These are phyloP conservation scores for Meriones psammophilus DNA, from an alignment of 2,797 vertebrate genomes.

Conservation along the genomic window DNA sequence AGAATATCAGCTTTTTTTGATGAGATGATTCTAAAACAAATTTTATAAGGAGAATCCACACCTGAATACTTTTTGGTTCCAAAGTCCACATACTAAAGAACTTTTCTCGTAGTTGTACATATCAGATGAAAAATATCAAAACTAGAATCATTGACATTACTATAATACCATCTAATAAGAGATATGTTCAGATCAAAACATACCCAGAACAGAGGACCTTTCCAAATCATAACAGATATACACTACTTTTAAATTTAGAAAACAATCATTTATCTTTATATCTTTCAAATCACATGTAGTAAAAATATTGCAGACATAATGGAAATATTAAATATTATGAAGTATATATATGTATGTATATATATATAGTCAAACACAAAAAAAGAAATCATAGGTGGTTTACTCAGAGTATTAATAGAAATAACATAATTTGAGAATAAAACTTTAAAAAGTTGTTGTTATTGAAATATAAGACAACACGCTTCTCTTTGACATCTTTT, in stretches of 20 bases:
- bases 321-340: background rate
- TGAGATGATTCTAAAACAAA: background rate
- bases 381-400: background rate
- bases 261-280: background rate
- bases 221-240: background rate
- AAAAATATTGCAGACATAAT: background rate
- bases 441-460: background rate
- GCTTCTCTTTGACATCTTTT: background rate
- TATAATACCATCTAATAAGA: background rate
- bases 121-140: background rate
- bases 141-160: background rate
- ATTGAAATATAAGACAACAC: background rate
- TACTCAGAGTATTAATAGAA: background rate
- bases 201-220: background rate
- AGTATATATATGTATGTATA: background rate
- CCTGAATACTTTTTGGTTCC: background rate
- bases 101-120: background rate
- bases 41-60: background rate
- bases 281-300: background rate
- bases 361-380: background rate
- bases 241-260: background rate
- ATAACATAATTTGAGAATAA: background rate
- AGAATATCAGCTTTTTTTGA: background rate
- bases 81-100: background rate
- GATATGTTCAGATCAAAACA: background rate